Percentiles rank a stretch among this genome's conserved stretches.
These are phyloP conservation scores for Chymomyza amoena DNA, from an alignment of 2,888 invertebrate species.

Conservation along the genomic window DNA sequence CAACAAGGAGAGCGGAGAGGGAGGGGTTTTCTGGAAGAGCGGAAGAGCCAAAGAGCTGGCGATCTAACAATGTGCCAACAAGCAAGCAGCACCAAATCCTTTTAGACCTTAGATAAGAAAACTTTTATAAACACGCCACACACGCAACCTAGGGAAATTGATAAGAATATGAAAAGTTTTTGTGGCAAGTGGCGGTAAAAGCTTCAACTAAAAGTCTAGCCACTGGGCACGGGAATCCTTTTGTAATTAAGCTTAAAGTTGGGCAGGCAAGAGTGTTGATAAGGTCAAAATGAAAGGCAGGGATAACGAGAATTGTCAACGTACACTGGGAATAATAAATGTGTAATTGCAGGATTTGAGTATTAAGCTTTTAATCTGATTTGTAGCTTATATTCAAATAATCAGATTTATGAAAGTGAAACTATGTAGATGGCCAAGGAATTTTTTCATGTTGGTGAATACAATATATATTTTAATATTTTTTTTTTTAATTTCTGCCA, in stretches of 20 bases:
- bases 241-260: neutral
- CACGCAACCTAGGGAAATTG: constrained; percentile 68
- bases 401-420: too few relatives aligned
- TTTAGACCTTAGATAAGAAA: constrained; percentile 67
- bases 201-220: neutral
- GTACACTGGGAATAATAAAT: neutral
- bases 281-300: constrained; percentile 20
- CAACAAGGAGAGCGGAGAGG: constrained; percentile 40
- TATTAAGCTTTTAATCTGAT: too few relatives aligned
- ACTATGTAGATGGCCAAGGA: too few relatives aligned
- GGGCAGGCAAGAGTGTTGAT: neutral
- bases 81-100: constrained; percentile 54
- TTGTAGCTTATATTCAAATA: too few relatives aligned
- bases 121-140: constrained; percentile 72
- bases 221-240: neutral
- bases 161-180: constrained; percentile 70
- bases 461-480: too few relatives aligned
- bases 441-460: too few relatives aligned
- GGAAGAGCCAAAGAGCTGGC: neutral
- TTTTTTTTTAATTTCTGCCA: too few relatives aligned
- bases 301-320: neutral
- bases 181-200: constrained; percentile 35
- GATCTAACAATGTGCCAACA: constrained; percentile 66
- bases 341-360: neutral
- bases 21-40: neutral